Evolutionary conservation across 1,140 invertebrate species (phyloP), one percentile per base, ranked within the genome.

Genomic region (Holotrichia oblita): DNA sequence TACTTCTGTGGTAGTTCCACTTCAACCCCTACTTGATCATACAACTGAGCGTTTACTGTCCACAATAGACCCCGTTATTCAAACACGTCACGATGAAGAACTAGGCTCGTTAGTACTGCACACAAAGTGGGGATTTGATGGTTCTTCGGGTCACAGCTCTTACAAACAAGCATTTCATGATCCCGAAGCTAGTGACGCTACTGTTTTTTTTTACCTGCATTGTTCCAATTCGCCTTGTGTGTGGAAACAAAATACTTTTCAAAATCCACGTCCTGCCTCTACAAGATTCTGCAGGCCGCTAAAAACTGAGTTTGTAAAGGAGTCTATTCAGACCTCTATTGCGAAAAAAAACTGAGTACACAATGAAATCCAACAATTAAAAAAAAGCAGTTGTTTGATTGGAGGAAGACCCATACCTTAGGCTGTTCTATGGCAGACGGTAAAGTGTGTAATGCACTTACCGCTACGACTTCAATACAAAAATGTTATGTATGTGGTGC

Each of bases 91-190:
- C 20, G 17, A 78, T 4, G 40, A 78, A 73, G 69, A 72, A 42
- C 27, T 73, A 9, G 40, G 17, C 4, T 61, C 6, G 22, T 7
- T 59, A 10, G 27, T 7, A 61, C 61, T 77, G 34, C 3, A 55
- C 10, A 2, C 27, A 10, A 64, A 77, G 24, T 77, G 48, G 55
- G 48, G 76, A 7, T 77, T 61, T 69, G 55, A 77, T 64, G 76
- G 76, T 17, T 3, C 0, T 24, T 76, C 55, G 12, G 55, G 76
- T n/a, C 76, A 61, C 20, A 77, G 55, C 61, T 69, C 34, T 6
- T 77, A 77, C 34, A 77, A 77, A 22, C 76, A 77, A 77, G 61
- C 48, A 6, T 77, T 77, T 64, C 55, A 61, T 64, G 61, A 17
- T 64, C 34, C 48, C 61, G 55, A 14, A 2, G 55, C 9, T 14